Conservation (phyloP, 2,888 invertebrate genomes). For the Antitype chi region DNA sequence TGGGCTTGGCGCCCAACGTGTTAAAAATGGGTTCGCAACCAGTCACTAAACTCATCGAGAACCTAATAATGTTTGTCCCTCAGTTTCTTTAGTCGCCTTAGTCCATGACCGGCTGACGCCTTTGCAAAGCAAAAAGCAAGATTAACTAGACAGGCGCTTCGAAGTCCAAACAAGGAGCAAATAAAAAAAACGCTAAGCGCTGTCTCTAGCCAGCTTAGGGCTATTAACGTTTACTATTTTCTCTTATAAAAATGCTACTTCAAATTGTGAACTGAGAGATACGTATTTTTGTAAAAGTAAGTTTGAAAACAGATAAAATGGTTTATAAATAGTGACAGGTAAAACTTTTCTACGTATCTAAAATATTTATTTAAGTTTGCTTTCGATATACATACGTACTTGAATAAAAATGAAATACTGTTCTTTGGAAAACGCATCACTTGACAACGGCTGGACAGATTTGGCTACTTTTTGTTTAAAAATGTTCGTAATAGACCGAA, state of each 20-base stretch:
- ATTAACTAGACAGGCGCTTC: slow-evolving; percentile 63
- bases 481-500: background rate
- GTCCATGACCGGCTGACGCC: slow-evolving; percentile 50
- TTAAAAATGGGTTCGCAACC: background rate
- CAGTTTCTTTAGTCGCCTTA: slow-evolving; percentile 30
- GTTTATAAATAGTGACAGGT: slow-evolving; percentile 4
- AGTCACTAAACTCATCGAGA: background rate
- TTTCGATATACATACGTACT: background rate
- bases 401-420: background rate
- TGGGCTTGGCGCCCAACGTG: too few relatives aligned
- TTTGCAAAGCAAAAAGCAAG: slow-evolving; percentile 54
- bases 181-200: slow-evolving; percentile 55
- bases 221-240: slow-evolving; percentile 44
- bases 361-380: background rate
- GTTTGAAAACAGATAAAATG: slow-evolving; percentile 29
- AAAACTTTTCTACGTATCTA: background rate
- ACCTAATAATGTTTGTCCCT: slow-evolving; percentile 16
- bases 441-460: background rate
- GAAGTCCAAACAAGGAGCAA: slow-evolving; percentile 40
- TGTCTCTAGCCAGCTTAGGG: slow-evolving; percentile 51
- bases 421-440: background rate
- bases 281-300: background rate
- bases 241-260: slow-evolving; percentile 36
- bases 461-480: background rate
- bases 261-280: slow-evolving; percentile 26